These are phyloP conservation scores for Griposia aprilina DNA, from an alignment of 2,888 invertebrate species.

Conservation along the genomic window DNA sequence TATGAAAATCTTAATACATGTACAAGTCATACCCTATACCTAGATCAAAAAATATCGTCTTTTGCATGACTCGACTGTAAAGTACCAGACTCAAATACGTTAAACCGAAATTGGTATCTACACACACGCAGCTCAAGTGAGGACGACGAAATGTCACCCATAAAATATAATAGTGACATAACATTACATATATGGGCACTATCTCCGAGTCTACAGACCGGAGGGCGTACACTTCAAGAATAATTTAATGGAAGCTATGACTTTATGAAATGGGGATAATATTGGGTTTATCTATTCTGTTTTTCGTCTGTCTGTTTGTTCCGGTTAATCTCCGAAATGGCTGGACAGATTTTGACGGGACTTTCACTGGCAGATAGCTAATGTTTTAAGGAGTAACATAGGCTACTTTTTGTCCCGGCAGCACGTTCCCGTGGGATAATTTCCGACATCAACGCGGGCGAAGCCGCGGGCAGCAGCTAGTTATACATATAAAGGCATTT, in stretches of 20 bases:
- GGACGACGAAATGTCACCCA: slow-evolving; percentile 8
- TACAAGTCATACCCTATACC: too few relatives aligned
- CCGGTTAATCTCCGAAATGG: too few relatives aligned
- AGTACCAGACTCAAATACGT: background rate
- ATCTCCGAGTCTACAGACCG: slow-evolving; percentile 22
- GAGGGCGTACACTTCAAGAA: slow-evolving; percentile 20
- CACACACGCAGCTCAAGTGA: background rate
- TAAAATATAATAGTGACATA: slow-evolving; percentile 32
- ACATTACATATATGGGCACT: slow-evolving; percentile 14
- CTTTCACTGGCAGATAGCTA: too few relatives aligned
- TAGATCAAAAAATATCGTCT: background rate
- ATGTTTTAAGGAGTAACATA: too few relatives aligned
- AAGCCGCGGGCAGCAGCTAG: too few relatives aligned
- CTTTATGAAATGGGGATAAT: background rate
- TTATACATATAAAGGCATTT: too few relatives aligned
- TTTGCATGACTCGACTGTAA: background rate
- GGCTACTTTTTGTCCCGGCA: too few relatives aligned
- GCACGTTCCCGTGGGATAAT: too few relatives aligned
- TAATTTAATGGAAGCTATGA: slow-evolving; percentile 17
- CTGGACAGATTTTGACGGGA: too few relatives aligned
- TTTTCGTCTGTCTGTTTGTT: too few relatives aligned
- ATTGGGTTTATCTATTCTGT: background rate
- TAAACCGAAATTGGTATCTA: slow-evolving; percentile 3
- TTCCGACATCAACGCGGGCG: too few relatives aligned
- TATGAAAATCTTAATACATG: background rate